These are phyloP conservation scores for Pyralis farinalis DNA, from an alignment of 2,888 invertebrate genomes.

Conservation along the genomic window DNA sequence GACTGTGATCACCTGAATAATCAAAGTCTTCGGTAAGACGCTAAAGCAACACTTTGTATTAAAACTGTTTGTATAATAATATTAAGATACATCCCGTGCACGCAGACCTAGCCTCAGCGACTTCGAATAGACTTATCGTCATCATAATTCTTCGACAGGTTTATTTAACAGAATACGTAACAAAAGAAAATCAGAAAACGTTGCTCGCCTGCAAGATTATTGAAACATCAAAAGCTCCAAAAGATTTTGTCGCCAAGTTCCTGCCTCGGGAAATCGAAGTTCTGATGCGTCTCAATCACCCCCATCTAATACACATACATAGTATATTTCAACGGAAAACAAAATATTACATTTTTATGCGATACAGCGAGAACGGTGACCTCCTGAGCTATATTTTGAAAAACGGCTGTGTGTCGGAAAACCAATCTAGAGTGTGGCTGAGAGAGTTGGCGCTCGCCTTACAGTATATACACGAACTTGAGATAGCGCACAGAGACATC, in stretches of 20 bases:
- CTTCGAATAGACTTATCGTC: no score
- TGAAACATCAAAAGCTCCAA: constrained; percentile 86
- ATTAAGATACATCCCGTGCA: no score
- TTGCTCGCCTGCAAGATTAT: constrained; percentile 87
- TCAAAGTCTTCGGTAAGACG: no score
- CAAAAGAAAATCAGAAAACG: constrained; percentile 48
- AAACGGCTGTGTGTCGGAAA: constrained; percentile 85
- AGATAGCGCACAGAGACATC: constrained; percentile 89
- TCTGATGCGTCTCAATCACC: constrained; percentile 87
- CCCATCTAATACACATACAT: constrained; percentile 89
- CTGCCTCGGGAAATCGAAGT: constrained; percentile 91
- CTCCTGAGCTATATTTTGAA: constrained; percentile 86
- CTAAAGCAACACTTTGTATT: no score
- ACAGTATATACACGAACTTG: constrained; percentile 87
- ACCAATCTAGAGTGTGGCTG: constrained; percentile 86
- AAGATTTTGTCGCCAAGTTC: constrained; percentile 90
- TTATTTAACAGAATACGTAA: constrained; percentile 57
- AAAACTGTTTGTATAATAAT: no score
- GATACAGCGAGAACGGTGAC: constrained; percentile 89
- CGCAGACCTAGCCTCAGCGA: no score
- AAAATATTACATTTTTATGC: constrained; percentile 90
- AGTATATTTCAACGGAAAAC: constrained; percentile 87
- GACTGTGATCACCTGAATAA: no score
- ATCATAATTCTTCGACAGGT: constrained; percentile 39
- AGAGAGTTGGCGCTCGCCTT: constrained; percentile 85